A percentile compares a stretch with the other conserved stretches of the same genome.
phyloP scores from a whole-genome alignment of 2,113 vertebrate species.

The Mobula hypostoma region DNA sequence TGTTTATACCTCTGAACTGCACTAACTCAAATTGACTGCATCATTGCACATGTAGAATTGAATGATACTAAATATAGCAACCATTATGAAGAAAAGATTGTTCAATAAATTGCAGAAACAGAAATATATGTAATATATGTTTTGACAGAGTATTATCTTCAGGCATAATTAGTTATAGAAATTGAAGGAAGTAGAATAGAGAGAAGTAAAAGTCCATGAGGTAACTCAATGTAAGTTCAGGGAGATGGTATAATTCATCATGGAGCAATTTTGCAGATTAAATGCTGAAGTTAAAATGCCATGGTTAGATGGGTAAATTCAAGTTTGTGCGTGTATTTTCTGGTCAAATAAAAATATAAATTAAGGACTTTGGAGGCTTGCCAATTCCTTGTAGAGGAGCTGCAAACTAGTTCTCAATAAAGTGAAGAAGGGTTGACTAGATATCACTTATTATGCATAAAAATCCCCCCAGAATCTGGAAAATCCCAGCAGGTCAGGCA shows the following conservation, averaged over 20 bases:
- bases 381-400: background rate
- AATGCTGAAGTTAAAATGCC: background rate
- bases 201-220: background rate
- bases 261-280: background rate
- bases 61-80: background rate
- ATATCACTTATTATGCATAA: too few species aligned
- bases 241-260: background rate
- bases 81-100: background rate
- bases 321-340: background rate
- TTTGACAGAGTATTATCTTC: background rate
- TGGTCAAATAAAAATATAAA: background rate
- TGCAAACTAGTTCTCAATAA: background rate
- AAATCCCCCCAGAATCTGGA: too few species aligned
- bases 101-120: background rate
- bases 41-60: background rate
- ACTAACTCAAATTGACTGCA: background rate
- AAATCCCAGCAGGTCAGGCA: too few species aligned
- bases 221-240: background rate
- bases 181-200: conserved; percentile 3
- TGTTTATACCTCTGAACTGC: background rate
- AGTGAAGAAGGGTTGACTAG: background rate
- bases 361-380: too few species aligned
- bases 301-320: background rate
- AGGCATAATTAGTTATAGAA: too few species aligned
- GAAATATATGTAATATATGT: background rate